These are phyloP conservation scores for Drosophila pruinosa DNA, from an alignment of 1,140 invertebrate species.

Conservation along the genomic window DNA sequence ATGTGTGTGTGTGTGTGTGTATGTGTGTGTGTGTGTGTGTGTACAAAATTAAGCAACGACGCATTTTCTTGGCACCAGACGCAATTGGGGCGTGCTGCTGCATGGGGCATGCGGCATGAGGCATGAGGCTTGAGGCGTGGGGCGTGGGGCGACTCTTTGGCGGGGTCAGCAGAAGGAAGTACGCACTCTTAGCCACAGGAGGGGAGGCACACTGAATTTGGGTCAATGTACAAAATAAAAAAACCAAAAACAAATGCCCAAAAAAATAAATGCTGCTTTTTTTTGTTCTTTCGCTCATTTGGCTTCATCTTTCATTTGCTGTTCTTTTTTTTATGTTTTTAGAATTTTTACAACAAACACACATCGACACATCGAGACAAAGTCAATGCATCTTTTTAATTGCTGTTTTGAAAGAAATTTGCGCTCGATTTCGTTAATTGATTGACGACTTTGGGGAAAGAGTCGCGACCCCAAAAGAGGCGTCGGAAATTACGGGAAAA, in stretches of 20 bases:
- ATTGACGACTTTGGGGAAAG: conserved; percentile 34
- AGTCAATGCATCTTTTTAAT: conserved; percentile 41
- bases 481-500: conserved; percentile 1
- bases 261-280: conserved; percentile 15
- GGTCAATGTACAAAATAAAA: conserved; percentile 40
- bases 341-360: conserved; percentile 49
- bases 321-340: conserved; percentile 59
- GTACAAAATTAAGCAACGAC: conserved; percentile 75
- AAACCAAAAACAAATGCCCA: not conserved
- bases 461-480: conserved; percentile 26
- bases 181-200: conserved; percentile 4
- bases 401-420: conserved; percentile 37
- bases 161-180: conserved; percentile 38
- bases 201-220: conserved; percentile 15
- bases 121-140: not conserved
- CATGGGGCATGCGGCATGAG: not conserved
- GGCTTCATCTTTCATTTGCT: not conserved
- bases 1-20: conserved; percentile 2
- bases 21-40: conserved; percentile 22
- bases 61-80: conserved; percentile 76
- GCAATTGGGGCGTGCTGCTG: conserved; percentile 66
- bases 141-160: not conserved
- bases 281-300: conserved; percentile 19
- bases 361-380: conserved; percentile 5
- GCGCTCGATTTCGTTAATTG: conserved; percentile 39